phyloP scores from a whole-genome alignment of 2,888 invertebrate species.

The Platycnemis pennipes region DNA sequence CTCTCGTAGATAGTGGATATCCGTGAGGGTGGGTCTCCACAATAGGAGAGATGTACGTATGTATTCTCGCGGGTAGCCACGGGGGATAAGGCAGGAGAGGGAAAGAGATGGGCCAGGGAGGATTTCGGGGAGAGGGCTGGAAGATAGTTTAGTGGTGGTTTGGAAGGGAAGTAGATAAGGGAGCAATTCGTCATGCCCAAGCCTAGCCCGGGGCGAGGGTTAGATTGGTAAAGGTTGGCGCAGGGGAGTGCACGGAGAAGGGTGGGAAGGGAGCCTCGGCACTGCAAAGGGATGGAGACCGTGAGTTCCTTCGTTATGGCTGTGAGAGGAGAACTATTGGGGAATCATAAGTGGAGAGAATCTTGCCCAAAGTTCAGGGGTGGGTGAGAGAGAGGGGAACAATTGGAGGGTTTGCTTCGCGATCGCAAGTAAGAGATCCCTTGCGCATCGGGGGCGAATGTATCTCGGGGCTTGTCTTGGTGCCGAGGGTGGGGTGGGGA shows the following conservation, averaged over 20 bases:
- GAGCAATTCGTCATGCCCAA: conserved; percentile 24
- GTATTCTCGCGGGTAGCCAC: neutral
- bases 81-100: neutral
- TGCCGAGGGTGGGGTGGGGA: neutral
- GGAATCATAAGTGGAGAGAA: neutral
- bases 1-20: neutral
- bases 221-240: neutral
- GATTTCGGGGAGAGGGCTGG: neutral
- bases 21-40: neutral
- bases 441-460: neutral
- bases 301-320: neutral
- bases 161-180: neutral
- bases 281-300: neutral
- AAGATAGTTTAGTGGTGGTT: neutral
- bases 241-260: neutral
- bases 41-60: neutral
- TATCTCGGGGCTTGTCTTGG: neutral
- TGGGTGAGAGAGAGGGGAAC: neutral
- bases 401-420: neutral
- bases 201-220: neutral
- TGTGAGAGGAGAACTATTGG: neutral
- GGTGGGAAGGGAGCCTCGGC: neutral
- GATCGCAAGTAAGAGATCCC: neutral
- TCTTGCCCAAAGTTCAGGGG: neutral
- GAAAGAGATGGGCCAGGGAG: neutral